Conservation (phyloP, 2,888 invertebrate genomes). For the Pollenia griseotomentosa region DNA sequence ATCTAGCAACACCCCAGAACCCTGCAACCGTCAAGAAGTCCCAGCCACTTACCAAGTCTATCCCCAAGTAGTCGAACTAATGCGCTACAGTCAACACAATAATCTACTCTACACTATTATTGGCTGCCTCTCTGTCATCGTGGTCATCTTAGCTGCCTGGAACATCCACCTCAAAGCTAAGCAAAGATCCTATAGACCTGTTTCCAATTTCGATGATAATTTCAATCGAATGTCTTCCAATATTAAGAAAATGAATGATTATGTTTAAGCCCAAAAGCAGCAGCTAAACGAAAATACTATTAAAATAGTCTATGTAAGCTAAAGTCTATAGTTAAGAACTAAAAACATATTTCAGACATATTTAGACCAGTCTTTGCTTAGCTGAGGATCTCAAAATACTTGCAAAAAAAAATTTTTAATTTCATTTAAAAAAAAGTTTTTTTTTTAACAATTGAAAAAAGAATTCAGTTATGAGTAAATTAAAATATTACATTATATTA, state of each 20-base stretch:
- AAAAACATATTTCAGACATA: conserved; percentile 9
- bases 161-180: conserved; percentile 79
- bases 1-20: conserved; percentile 42
- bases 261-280: conserved; percentile 71
- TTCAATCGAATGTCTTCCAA: conserved; percentile 78
- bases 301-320: conserved; percentile 38
- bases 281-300: conserved; percentile 56
- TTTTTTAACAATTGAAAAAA: background rate
- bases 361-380: conserved; percentile 52
- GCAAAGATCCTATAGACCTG: conserved; percentile 83
- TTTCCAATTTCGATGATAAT: conserved; percentile 82
- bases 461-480: conserved; percentile 1
- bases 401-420: conserved; percentile 14
- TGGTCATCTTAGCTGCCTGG: conserved; percentile 74
- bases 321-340: conserved; percentile 52
- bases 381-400: conserved; percentile 70
- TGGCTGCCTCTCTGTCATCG: conserved; percentile 74
- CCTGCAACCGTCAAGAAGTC: conserved; percentile 68
- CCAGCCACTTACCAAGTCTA: conserved; percentile 77
- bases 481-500: conserved; percentile 19
- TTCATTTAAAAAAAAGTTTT: conserved; percentile 12
- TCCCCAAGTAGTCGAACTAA: conserved; percentile 79
- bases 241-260: conserved; percentile 76
- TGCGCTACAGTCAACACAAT: conserved; percentile 75
- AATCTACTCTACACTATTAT: conserved; percentile 76